These are phyloP conservation scores for Rhyacophila evoluta DNA, from an alignment of 2,888 invertebrate genomes.

Conservation along the genomic window DNA sequence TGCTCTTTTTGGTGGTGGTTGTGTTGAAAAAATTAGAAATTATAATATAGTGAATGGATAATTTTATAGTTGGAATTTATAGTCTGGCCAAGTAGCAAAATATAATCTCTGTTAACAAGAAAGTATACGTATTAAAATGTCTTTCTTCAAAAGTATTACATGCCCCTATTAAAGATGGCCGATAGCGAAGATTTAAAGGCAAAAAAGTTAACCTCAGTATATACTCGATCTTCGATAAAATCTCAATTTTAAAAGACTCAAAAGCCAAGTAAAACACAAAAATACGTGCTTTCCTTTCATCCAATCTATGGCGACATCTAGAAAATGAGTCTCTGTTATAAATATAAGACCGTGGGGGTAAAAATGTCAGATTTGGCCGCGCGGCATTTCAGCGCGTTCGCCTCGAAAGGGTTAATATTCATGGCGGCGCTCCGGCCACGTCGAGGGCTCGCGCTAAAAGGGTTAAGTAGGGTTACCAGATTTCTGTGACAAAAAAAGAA, in stretches of 20 bases:
- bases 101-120: too few relatives aligned
- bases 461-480: slow-evolving; percentile 24
- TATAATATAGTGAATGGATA: too few relatives aligned
- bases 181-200: slow-evolving; percentile 17
- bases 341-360: background rate
- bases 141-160: too few relatives aligned
- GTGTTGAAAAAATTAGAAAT: too few relatives aligned
- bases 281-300: background rate
- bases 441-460: slow-evolving; percentile 11
- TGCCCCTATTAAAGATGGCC: background rate
- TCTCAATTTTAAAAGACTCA: slow-evolving; percentile 19
- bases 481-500: background rate
- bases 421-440: slow-evolving; percentile 19
- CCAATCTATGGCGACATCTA: slow-evolving; percentile 16
- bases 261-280: slow-evolving; percentile 22
- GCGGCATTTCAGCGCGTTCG: background rate
- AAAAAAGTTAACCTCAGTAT: background rate
- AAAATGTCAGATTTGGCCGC: slow-evolving; percentile 22
- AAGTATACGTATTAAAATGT: too few relatives aligned
- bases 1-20: too few relatives aligned
- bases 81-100: too few relatives aligned
- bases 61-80: too few relatives aligned
- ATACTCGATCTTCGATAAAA: background rate
- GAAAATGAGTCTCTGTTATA: slow-evolving; percentile 3
- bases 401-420: slow-evolving; percentile 17